These are phyloP conservation scores for Neuroscelio doddi DNA, from an alignment of 2,888 invertebrate species.

Conservation along the genomic window DNA sequence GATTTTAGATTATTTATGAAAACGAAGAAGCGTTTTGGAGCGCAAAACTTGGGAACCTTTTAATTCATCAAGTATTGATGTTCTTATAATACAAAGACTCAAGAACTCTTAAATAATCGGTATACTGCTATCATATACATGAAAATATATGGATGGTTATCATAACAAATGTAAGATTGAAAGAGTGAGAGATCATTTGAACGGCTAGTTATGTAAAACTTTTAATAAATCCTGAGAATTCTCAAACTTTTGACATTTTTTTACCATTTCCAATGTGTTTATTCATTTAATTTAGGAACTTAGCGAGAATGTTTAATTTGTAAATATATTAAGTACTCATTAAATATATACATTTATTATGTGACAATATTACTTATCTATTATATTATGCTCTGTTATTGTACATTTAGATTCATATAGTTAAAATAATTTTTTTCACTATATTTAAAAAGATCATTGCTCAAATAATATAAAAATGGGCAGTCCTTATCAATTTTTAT, in stretches of 20 bases:
- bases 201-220: slow-evolving; percentile 59
- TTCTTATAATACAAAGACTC: too few relatives aligned
- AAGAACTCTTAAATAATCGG: slow-evolving; percentile 57
- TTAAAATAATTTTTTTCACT: too few relatives aligned
- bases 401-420: slow-evolving; percentile 46
- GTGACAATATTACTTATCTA: slow-evolving; percentile 44
- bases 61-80: too few relatives aligned
- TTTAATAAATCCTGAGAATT: slow-evolving; percentile 66
- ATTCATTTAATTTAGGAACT: slow-evolving; percentile 8
- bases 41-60: slow-evolving; percentile 14
- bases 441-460: slow-evolving; percentile 21
- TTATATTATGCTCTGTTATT: slow-evolving; percentile 52
- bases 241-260: slow-evolving; percentile 45
- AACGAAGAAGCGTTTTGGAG: slow-evolving; percentile 16
- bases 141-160: slow-evolving; percentile 53
- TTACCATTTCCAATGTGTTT: not conserved
- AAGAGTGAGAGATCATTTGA: slow-evolving; percentile 49
- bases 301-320: slow-evolving; percentile 1
- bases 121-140: slow-evolving; percentile 60
- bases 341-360: slow-evolving; percentile 36
- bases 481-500: slow-evolving; percentile 4
- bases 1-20: slow-evolving; percentile 33
- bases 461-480: slow-evolving; percentile 29
- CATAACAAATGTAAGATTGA: slow-evolving; percentile 51
- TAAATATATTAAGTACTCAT: slow-evolving; percentile 7